Evolutionary conservation across 2,888 invertebrate genomes (phyloP).

Genomic region (Acleris holmiana): DNA sequence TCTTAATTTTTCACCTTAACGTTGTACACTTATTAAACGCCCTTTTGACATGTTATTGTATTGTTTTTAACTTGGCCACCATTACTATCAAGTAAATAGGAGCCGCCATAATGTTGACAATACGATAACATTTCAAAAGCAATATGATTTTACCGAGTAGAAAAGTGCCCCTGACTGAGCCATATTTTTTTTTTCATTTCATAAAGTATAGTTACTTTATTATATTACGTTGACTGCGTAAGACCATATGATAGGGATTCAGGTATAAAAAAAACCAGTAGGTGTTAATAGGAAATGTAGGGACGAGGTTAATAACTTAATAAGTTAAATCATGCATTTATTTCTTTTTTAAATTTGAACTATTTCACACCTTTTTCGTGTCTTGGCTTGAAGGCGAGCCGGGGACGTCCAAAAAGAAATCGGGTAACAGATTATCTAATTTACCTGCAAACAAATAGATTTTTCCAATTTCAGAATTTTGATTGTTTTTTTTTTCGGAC

Average conservation of each 20-base stretch:
- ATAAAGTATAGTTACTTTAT: too few species aligned
- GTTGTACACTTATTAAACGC: too few species aligned
- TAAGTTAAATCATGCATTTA: conserved; percentile 24
- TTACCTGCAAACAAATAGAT: conserved; percentile 81
- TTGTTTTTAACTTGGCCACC: too few species aligned
- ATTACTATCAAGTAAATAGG: too few species aligned
- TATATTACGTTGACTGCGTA: too few species aligned
- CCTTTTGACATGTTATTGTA: too few species aligned
- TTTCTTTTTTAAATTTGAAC: conserved; percentile 35
- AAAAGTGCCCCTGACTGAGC: too few species aligned
- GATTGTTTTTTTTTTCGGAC: conserved; percentile 35
- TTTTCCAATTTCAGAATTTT: conserved; percentile 45
- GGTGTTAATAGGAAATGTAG: neutral
- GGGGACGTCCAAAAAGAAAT: conserved; percentile 92
- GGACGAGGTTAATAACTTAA: neutral
- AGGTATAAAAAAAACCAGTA: neutral
- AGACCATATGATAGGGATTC: neutral
- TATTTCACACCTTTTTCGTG: conserved; percentile 63
- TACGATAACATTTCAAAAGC: too few species aligned
- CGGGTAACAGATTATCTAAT: conserved; percentile 88
- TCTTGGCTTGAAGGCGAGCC: conserved; percentile 48
- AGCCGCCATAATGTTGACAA: too few species aligned
- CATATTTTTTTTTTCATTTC: too few species aligned
- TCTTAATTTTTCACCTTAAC: too few species aligned
- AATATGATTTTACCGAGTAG: too few species aligned